phyloP scores from a whole-genome alignment of 2,113 vertebrate genomes.

The Azemiops feae region DNA sequence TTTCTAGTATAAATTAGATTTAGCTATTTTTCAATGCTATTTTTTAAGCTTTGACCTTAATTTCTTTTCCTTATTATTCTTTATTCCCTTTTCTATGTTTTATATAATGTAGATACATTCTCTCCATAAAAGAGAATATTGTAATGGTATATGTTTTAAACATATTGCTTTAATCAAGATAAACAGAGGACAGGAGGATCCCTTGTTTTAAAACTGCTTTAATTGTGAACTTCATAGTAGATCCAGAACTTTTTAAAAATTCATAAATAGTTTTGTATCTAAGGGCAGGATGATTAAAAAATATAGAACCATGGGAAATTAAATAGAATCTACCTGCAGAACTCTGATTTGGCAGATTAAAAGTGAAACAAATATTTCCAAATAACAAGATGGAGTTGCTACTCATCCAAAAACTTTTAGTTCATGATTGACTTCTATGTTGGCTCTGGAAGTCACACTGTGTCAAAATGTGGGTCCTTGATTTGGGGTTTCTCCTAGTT shows the following conservation, averaged over 20 bases:
- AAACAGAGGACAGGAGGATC: neutral
- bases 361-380: too few relatives aligned
- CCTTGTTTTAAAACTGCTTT: neutral
- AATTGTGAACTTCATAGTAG: neutral
- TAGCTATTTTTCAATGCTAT: too few relatives aligned
- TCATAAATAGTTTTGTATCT: neutral
- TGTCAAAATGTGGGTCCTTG: too few relatives aligned
- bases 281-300: neutral
- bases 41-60: neutral
- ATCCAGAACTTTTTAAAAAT: neutral
- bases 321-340: neutral
- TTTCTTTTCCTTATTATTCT: neutral
- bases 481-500: too few relatives aligned
- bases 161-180: neutral
- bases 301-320: neutral
- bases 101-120: neutral
- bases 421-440: too few relatives aligned
- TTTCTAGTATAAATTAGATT: neutral
- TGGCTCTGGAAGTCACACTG: too few relatives aligned
- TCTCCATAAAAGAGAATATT: neutral
- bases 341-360: neutral
- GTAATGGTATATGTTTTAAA: neutral
- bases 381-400: too few relatives aligned
- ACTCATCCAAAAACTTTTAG: too few relatives aligned
- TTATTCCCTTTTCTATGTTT: neutral